phyloP scores from a whole-genome alignment of 2,888 invertebrate species.

The Camptogramma bilineatum region DNA sequence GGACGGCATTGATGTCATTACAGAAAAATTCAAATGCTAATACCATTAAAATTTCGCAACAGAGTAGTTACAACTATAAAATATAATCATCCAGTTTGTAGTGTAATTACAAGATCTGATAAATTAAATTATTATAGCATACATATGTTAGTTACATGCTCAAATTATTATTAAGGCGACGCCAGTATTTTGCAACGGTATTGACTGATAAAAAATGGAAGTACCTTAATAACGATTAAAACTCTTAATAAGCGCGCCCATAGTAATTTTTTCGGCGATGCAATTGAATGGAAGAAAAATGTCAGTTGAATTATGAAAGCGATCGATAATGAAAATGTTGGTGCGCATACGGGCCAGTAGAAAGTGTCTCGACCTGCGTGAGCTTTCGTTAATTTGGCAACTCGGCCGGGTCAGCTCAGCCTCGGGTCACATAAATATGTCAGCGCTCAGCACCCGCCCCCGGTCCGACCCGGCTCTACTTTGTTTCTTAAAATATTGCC shows the following conservation, averaged over 20 bases:
- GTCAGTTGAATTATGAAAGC: constrained; percentile 83
- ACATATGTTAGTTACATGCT: constrained; percentile 17
- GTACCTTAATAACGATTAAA: constrained; percentile 55
- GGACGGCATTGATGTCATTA: constrained; percentile 66
- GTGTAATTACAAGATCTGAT: constrained; percentile 25
- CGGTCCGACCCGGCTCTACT: constrained; percentile 78
- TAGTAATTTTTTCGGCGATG: constrained; percentile 58
- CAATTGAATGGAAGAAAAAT: constrained; percentile 80
- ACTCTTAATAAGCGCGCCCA: constrained; percentile 55
- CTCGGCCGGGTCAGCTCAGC: constrained; percentile 72
- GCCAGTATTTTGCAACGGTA: constrained; percentile 48
- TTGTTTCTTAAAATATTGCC: constrained; percentile 81
- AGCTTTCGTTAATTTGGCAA: constrained; percentile 81
- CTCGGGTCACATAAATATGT: constrained; percentile 80
- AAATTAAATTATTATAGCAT: constrained; percentile 31
- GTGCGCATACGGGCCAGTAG: constrained; percentile 74
- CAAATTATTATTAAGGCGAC: constrained; percentile 16
- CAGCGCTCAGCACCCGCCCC: constrained; percentile 67
- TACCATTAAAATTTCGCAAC: constrained; percentile 62
- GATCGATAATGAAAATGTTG: constrained; percentile 83
- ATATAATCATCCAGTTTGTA: constrained; percentile 46
- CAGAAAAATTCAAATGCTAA: constrained; percentile 71
- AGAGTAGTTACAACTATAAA: constrained; percentile 49
- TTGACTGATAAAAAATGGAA: constrained; percentile 48
- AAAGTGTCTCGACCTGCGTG: constrained; percentile 81